Evolutionary conservation across 2,113 vertebrate species (phyloP).

Genomic region (Grallaria varia): DNA sequence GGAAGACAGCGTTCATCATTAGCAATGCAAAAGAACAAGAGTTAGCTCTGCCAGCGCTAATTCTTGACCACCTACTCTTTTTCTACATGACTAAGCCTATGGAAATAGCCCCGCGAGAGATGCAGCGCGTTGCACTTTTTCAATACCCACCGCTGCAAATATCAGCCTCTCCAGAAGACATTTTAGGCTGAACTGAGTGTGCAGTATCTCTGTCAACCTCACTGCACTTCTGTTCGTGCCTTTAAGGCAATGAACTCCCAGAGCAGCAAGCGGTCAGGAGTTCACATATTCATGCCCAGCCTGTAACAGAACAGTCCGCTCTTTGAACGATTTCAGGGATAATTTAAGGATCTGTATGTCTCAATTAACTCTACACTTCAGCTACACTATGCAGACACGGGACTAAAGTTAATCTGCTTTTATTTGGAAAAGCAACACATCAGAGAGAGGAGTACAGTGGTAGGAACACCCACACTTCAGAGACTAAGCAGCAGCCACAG

Average conservation of each 20-base stretch:
- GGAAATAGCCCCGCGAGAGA: neutral
- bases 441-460: neutral
- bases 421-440: neutral
- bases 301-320: neutral
- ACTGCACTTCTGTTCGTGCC: neutral
- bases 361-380: constrained; percentile 47
- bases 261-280: neutral
- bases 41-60: constrained; percentile 34
- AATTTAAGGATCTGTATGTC: constrained; percentile 38
- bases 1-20: constrained; percentile 45
- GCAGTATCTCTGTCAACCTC: neutral
- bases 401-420: constrained; percentile 5
- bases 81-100: constrained; percentile 59
- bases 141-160: neutral
- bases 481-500: neutral
- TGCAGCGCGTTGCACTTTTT: neutral
- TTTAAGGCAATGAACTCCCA: constrained; percentile 17
- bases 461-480: constrained; percentile 9
- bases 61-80: constrained; percentile 56
- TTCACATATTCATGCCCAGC: constrained; percentile 8
- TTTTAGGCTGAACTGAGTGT: neutral
- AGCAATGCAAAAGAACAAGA: constrained; percentile 57
- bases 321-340: constrained; percentile 32
- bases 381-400: neutral
- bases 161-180: neutral